Percentiles rank a stretch among this genome's conserved stretches.
These are phyloP conservation scores for Lutjanus argentimaculatus DNA, from an alignment of 2,797 vertebrate species.

Conservation along the genomic window DNA sequence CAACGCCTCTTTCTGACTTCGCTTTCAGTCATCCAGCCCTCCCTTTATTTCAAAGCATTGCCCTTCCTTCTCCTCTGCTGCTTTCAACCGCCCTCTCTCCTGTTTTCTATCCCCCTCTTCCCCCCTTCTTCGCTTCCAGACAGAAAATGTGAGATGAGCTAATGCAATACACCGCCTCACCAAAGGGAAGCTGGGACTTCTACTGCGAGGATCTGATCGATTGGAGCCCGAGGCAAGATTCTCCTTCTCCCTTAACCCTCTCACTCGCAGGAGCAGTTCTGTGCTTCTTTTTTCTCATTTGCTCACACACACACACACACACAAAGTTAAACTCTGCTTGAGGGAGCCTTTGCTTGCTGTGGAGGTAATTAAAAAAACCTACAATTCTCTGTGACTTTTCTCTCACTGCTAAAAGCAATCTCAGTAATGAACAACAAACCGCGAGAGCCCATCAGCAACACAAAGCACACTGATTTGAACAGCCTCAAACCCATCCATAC, in stretches of 20 bases:
- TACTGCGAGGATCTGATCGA: conserved; percentile 84
- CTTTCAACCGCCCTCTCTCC: conserved; percentile 71
- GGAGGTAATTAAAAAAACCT: conserved; percentile 80
- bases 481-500: conserved; percentile 20
- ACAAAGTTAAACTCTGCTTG: conserved; percentile 67
- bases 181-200: conserved; percentile 83
- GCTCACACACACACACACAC: conserved; percentile 46
- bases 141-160: conserved; percentile 84
- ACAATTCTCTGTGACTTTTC: conserved; percentile 57
- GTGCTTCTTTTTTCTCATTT: conserved; percentile 53
- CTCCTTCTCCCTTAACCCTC: conserved; percentile 69
- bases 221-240: conserved; percentile 80
- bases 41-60: conserved; percentile 68
- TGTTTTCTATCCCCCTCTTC: conserved; percentile 63
- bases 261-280: conserved; percentile 50
- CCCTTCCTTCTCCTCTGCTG: conserved; percentile 67
- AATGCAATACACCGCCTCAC: conserved; percentile 81
- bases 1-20: conserved; percentile 35
- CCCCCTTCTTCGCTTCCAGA: conserved; percentile 49
- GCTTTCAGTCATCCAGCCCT: conserved; percentile 56
- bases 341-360: conserved; percentile 64
- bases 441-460: conserved; percentile 40
- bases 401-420: conserved; percentile 45
- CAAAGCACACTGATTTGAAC: conserved; percentile 17
- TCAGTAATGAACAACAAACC: conserved; percentile 63